These are phyloP conservation scores for Saccostrea glomerata DNA, from an alignment of 1,140 invertebrate genomes.

Conservation along the genomic window DNA sequence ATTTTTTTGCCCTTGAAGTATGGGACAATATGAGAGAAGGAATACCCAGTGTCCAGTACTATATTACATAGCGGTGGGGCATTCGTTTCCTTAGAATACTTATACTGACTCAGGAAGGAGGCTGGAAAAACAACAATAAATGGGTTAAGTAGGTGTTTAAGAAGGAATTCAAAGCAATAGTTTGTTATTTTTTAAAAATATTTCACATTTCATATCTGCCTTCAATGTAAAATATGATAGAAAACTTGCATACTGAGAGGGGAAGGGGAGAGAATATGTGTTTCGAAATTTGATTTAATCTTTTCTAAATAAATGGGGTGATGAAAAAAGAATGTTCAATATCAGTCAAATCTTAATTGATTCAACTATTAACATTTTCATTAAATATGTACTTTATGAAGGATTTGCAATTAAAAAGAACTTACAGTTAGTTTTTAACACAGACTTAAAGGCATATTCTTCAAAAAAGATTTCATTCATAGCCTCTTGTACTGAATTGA, in stretches of 20 bases:
- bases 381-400: no score
- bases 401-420: neutral
- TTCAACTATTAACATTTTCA: no score
- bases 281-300: no score
- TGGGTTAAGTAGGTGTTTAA: neutral
- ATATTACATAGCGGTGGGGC: conserved; percentile 85
- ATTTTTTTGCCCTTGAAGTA: conserved; percentile 94
- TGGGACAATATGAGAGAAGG: conserved; percentile 96
- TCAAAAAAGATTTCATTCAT: conserved; percentile 98
- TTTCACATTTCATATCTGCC: neutral
- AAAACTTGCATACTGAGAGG: no score
- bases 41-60: conserved; percentile 95
- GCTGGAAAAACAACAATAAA: conserved; percentile 76
- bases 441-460: conserved; percentile 94
- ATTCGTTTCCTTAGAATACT: conserved; percentile 79
- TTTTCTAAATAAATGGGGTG: no score
- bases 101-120: conserved; percentile 81
- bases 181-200: neutral
- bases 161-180: neutral
- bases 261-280: no score
- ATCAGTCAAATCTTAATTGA: no score
- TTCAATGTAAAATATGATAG: no score
- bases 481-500: conserved; percentile 93
- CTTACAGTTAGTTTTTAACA: conserved; percentile 89
- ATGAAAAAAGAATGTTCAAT: no score